phyloP scores from a whole-genome alignment of 2,888 invertebrate species.

The Cecidostiba fungosa region DNA sequence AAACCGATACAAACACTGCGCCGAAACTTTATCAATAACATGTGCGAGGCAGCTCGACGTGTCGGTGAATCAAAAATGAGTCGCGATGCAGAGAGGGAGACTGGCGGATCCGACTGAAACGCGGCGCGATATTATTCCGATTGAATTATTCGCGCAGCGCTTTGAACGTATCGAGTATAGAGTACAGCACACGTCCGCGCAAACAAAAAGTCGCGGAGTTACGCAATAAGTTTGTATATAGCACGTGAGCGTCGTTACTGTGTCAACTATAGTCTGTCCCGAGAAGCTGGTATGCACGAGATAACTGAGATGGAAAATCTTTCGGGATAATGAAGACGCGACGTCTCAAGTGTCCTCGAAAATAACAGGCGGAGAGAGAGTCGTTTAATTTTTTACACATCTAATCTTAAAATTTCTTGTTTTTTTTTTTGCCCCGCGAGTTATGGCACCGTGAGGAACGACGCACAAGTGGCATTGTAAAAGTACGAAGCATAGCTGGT shows the following conservation, averaged over 20 bases:
- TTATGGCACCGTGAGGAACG: background rate
- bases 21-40: background rate
- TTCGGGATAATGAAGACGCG: slow-evolving; percentile 7
- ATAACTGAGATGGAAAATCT: background rate
- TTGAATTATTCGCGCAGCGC: slow-evolving; percentile 36
- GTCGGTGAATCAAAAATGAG: slow-evolving; percentile 24
- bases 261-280: background rate
- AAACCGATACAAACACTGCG: background rate
- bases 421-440: background rate
- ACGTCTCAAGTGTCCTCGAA: background rate
- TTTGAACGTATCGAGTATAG: background rate
- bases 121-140: slow-evolving; percentile 26
- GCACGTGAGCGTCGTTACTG: background rate
- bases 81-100: background rate
- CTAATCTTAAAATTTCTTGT: background rate
- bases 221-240: background rate
- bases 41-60: background rate
- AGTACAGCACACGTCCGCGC: background rate
- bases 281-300: background rate
- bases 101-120: background rate
- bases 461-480: background rate
- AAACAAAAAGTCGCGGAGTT: slow-evolving; percentile 19
- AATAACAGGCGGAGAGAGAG: background rate
- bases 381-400: background rate
- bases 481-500: background rate